Evolutionary conservation across 1,140 invertebrate genomes (phyloP), one percentile per base, ranked within the genome.

Genomic region (Geopemphigus sp.): DNA sequence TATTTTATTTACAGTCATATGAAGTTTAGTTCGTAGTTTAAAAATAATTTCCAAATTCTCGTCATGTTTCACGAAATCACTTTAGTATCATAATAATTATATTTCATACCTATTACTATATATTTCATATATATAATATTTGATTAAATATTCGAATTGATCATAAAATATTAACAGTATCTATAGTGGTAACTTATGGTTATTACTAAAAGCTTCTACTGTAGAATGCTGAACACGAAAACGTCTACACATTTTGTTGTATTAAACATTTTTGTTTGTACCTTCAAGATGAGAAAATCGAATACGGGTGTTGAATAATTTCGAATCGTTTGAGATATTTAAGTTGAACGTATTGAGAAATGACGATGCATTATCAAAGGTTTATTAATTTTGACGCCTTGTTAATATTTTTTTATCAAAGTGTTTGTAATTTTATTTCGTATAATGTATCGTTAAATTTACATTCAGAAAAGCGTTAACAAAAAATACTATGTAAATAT

Each of bases 161-260:
- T 70, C 22, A 70, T 70, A 53, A 29, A 70, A 70, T 70, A 70
- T 70, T 70, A 70, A 70, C 19, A 24, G 64, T 47, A 45, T 8
- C 32, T 39, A 39, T 22, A 22, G 39, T n/a, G 45, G 45, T 45
- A 53, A n/a, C 24, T 53, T 53, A 26, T 53, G n/a, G 24, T 26
- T 45, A 53, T 47, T 11, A 70, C 22, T 53, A 70, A 45, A 66
- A 45, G 64, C 32, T 70, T 29, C 22, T n/a, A 53, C 47, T 53
- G 24, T 6, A 29, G 47, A 53, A 70, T 70, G 24, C 45, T 70
- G 45, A 70, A 70, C 66, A 70, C 66, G 66, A 17, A 50, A 53
- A 26, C 45, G 66, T 45, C 45, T 11, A 70, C 47, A 53, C 24
- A 53, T 70, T 70, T 70, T 53, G 53, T 8, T 45, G 47, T 26